Base-by-base conservation (phyloP, 2,888 invertebrate species). In the Dicyrtomina minuta region DNA sequence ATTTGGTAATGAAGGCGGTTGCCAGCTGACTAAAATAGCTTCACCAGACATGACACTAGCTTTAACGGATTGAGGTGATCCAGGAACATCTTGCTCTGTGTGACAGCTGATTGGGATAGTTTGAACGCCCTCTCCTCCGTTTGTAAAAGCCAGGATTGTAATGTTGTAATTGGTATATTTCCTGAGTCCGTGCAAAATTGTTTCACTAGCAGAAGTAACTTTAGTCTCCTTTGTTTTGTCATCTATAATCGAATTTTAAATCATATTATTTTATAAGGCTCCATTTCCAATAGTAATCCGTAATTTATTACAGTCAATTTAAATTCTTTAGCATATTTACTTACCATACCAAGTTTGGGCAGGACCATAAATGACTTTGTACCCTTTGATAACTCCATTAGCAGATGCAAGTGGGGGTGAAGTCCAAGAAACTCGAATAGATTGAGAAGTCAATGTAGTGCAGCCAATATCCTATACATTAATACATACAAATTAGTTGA, bases 101-200 rank as follows among this genome's bases (percentile, higher is more conserved):
- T 91, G 91, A 82, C 96, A 94, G 82, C 93, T 93, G 78, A 96
- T 92, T 8, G 92, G 90, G 20, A 87, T 86, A 77, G 91, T 90
- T 77, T 93, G 88, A 56, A 94, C 94, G 73, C 96, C 96, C 82
- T 96, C 96, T 13, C 97, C 97, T 75, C 94, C 96, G 68, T 94
- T 90, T 8, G 96, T 96, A 79, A 90, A 96, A 24, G 96, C 95
- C 79, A 96, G 84, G 41, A 97, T 94, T 86, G 96, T 94, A 89
- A 97, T 93, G 70, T 94, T 96, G 83, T 96, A 97, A 84, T 97
- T 96, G 1, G 96, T 96, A 84, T 90, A 96, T 82, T 95, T 95
- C 82, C 93, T 92, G 66, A 97, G 86, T 65, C 93, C 93, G 81
- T 93, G 93, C n/a, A 94, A 86, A 79, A 93, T 93, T 0, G 93